A percentile compares a stretch with the other conserved stretches of the same genome.
Conservation (phyloP, 2,888 invertebrate genomes). For the Clanis bilineata region DNA sequence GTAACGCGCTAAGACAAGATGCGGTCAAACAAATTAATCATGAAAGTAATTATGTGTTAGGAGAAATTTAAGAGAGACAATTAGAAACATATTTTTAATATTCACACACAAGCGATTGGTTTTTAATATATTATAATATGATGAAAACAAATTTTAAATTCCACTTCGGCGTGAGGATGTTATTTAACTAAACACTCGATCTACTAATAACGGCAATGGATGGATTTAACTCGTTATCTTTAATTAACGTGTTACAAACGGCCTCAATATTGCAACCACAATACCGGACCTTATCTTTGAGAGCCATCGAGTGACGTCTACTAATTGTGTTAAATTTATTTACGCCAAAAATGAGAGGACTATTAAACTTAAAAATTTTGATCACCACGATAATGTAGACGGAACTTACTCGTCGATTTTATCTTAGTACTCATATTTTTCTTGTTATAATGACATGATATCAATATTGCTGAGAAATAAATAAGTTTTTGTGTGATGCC, state of each 20-base stretch:
- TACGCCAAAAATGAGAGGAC: conserved; percentile 61
- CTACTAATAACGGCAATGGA: conserved; percentile 27
- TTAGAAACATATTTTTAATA: neutral
- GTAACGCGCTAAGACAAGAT: neutral
- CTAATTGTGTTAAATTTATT: conserved; percentile 67
- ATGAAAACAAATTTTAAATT: conserved; percentile 1
- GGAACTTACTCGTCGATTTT: neutral
- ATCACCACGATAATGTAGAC: neutral
- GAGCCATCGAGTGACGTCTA: conserved; percentile 60
- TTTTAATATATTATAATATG: neutral
- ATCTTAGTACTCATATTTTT: neutral
- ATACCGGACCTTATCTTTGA: conserved; percentile 56
- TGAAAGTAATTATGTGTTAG: neutral
- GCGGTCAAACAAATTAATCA: conserved; percentile 2
- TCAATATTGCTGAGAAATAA: neutral
- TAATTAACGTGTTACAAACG: conserved; percentile 66
- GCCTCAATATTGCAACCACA: conserved; percentile 61
- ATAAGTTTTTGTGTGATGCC: neutral
- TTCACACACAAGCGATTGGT: neutral
- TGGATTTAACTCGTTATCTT: conserved; percentile 57
- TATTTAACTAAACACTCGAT: conserved; percentile 23
- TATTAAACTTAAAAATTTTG: conserved; percentile 48
- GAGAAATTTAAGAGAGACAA: neutral
- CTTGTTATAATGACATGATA: neutral
- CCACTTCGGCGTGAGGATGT: neutral